phyloP scores from a whole-genome alignment of 2,113 vertebrate species.

The Psilopogon haemacephalus region DNA sequence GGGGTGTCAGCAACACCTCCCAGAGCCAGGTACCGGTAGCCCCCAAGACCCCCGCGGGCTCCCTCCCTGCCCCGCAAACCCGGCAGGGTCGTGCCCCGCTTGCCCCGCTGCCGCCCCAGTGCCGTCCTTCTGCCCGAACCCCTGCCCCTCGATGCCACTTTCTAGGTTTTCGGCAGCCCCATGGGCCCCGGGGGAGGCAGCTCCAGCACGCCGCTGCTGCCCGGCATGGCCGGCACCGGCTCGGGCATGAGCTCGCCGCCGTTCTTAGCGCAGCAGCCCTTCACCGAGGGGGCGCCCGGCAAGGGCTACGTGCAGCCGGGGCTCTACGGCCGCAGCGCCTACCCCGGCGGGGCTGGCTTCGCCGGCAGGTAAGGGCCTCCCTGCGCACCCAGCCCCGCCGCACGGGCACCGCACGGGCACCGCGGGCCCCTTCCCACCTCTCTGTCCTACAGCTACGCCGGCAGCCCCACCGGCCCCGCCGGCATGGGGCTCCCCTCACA shows the following conservation, averaged over 20 bases:
- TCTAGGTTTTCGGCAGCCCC: slow-evolving; percentile 85
- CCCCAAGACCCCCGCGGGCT: accelerated
- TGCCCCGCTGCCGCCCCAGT: not conserved
- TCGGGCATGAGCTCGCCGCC: slow-evolving; percentile 85
- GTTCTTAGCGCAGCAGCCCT: slow-evolving; percentile 89
- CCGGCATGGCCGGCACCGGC: slow-evolving; percentile 81
- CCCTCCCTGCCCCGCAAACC: accelerated
- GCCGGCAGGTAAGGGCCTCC: slow-evolving; percentile 78
- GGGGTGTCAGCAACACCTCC: slow-evolving; percentile 90
- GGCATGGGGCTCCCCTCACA: slow-evolving; percentile 83
- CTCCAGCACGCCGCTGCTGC: slow-evolving; percentile 82
- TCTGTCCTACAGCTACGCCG: slow-evolving; percentile 78
- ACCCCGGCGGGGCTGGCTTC: slow-evolving; percentile 77
- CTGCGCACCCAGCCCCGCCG: accelerated
- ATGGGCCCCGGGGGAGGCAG: slow-evolving; percentile 92
- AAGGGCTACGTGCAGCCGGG: slow-evolving; percentile 87
- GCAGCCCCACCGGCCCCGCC: slow-evolving; percentile 73
- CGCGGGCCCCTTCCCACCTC: accelerated
- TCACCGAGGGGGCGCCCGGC: slow-evolving; percentile 75
- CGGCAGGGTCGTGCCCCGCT: not conserved
- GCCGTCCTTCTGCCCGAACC: not conserved
- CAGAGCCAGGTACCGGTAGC: slow-evolving; percentile 85
- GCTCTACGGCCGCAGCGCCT: slow-evolving; percentile 83
- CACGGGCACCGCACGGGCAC: accelerated
- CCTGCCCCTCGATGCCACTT: not conserved